phyloP scores from a whole-genome alignment of 2,113 vertebrate species.

The Onychostoma macrolepis region DNA sequence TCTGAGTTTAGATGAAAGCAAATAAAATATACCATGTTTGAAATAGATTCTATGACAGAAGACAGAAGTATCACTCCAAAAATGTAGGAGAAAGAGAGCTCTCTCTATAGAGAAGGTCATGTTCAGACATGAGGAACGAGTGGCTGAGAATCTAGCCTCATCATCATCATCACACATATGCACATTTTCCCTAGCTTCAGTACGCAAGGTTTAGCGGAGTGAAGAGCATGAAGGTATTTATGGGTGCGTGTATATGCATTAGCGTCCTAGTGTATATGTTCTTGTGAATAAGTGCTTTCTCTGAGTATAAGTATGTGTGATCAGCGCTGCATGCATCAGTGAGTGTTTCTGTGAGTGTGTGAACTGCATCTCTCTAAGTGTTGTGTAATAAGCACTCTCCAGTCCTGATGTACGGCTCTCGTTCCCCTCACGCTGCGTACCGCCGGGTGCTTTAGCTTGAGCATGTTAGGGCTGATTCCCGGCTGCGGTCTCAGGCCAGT shows the following conservation, averaged over 20 bases:
- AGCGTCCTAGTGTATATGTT: not conserved
- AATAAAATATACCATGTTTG: not conserved
- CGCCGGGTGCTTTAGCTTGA: conserved; percentile 35
- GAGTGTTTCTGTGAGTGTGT: conserved; percentile 19
- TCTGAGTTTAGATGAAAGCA: conserved; percentile 8
- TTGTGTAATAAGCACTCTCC: conserved; percentile 39
- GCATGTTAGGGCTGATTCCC: conserved; percentile 40
- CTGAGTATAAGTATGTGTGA: conserved; percentile 6
- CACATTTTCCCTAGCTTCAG: conserved; percentile 8
- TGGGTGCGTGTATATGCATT: not conserved
- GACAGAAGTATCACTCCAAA: conserved; percentile 26
- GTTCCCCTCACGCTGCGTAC: conserved; percentile 21
- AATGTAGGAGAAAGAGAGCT: not conserved
- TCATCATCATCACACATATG: not conserved
- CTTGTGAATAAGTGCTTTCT: not conserved
- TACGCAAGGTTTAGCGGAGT: not conserved
- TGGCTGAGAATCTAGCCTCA: conserved; percentile 27
- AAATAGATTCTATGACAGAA: not conserved
- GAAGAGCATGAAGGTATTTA: conserved; percentile 5
- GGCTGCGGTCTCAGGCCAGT: conserved; percentile 41
- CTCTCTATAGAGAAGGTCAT: conserved; percentile 32
- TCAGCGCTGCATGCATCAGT: not conserved
- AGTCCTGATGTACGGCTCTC: conserved; percentile 19
- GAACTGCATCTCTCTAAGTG: conserved; percentile 25
- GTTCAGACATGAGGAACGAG: conserved; percentile 47